Percentiles rank a stretch among this genome's conserved stretches.
Conservation (phyloP, 2,888 invertebrate species). For the Pachliopta kotzebuea region DNA sequence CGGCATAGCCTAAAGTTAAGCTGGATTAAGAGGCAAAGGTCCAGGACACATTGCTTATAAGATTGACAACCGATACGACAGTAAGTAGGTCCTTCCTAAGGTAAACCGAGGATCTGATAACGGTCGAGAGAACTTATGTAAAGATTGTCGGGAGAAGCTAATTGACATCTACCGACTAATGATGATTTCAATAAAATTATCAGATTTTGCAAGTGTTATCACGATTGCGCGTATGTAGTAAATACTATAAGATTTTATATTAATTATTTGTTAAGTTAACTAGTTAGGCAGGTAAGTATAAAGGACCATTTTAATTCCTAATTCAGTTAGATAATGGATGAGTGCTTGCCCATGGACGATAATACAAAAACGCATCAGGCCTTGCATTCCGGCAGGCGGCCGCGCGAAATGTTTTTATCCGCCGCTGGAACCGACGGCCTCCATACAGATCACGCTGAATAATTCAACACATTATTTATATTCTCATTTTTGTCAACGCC, state of each 20-base stretch:
- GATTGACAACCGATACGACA: too few species aligned
- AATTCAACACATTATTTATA: conserved; percentile 77
- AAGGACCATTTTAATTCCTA: conserved; percentile 53
- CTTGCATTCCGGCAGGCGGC: conserved; percentile 67
- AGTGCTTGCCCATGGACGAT: conserved; percentile 76
- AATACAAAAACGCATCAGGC: conserved; percentile 71
- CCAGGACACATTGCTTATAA: too few species aligned
- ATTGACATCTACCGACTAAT: too few species aligned
- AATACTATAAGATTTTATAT: neutral
- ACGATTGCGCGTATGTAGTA: neutral
- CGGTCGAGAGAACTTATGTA: too few species aligned
- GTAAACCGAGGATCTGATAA: too few species aligned
- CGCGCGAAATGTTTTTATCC: conserved; percentile 58
- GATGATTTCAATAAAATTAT: too few species aligned
- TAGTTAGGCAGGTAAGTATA: conserved; percentile 10
- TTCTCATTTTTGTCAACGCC: conserved; percentile 80
- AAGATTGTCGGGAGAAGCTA: too few species aligned
- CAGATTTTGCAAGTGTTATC: too few species aligned
- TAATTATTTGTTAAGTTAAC: neutral
- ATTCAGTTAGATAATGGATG: conserved; percentile 77
- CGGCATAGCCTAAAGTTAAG: too few species aligned
- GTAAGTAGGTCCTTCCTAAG: too few species aligned
- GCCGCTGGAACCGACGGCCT: conserved; percentile 48
- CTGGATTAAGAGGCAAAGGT: too few species aligned
- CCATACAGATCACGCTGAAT: conserved; percentile 80